These are phyloP conservation scores for Stenchaetothrips biformis DNA, from an alignment of 2,888 invertebrate genomes.

Conservation along the genomic window DNA sequence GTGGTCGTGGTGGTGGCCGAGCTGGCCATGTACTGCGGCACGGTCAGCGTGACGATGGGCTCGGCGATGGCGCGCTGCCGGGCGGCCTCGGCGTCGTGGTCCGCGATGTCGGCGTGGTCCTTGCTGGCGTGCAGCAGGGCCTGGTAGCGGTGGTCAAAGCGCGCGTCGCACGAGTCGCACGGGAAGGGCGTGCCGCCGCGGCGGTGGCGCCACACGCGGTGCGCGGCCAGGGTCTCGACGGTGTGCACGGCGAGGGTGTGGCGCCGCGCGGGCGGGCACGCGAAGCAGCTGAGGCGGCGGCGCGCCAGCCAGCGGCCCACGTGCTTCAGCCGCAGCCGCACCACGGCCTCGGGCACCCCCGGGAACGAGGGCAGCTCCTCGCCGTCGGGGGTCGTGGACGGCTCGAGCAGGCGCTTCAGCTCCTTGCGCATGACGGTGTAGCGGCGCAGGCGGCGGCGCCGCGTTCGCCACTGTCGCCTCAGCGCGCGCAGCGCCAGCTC, in stretches of 20 bases:
- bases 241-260: slow-evolving; percentile 41
- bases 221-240: slow-evolving; percentile 48
- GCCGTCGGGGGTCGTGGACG: neutral
- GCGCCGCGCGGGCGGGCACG: neutral
- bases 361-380: neutral
- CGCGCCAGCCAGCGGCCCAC: slow-evolving; percentile 2
- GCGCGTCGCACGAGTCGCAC: slow-evolving; percentile 50
- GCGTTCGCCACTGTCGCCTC: slow-evolving; percentile 35
- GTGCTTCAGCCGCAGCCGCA: neutral
- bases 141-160: slow-evolving; percentile 50
- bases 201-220: slow-evolving; percentile 49
- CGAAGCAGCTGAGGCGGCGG: neutral
- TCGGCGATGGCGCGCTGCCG: slow-evolving; percentile 1
- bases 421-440: neutral
- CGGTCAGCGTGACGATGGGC: slow-evolving; percentile 17
- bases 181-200: slow-evolving; percentile 39
- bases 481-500: slow-evolving; percentile 38
- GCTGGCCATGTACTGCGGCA: slow-evolving; percentile 12
- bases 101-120: slow-evolving; percentile 41
- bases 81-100: neutral
- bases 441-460: neutral
- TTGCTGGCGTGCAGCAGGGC: slow-evolving; percentile 49
- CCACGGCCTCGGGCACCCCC: neutral
- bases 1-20: slow-evolving; percentile 6
- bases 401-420: neutral